A percentile compares a stretch with the other conserved stretches of the same genome.
phyloP scores from a whole-genome alignment of 2,888 invertebrate genomes.

The Malthinus seriepunctatus region DNA sequence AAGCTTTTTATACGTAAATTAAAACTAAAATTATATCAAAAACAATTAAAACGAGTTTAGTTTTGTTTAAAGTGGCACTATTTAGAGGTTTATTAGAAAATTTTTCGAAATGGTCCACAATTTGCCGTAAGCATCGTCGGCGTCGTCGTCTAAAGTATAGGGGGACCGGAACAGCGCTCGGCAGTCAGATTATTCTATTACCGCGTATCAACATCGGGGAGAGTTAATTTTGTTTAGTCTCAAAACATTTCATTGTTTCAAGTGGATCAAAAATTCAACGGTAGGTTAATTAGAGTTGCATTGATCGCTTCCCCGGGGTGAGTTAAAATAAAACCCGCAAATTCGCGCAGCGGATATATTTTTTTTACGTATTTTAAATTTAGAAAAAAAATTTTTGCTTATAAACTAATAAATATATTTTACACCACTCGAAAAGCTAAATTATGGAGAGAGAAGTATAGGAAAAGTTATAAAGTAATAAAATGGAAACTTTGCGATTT shows the following conservation, averaged over 20 bases:
- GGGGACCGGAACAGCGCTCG: conserved; percentile 34
- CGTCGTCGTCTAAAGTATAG: conserved; percentile 11
- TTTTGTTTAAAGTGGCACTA: too few species aligned
- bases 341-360: neutral
- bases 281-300: conserved; percentile 64
- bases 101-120: neutral
- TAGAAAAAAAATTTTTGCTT: too few species aligned
- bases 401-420: too few species aligned
- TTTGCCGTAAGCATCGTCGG: conserved; percentile 21
- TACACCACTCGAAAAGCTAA: too few species aligned
- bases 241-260: conserved; percentile 70
- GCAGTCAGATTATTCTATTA: conserved; percentile 72
- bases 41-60: neutral
- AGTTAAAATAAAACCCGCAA: conserved; percentile 12
- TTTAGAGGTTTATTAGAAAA: neutral
- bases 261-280: conserved; percentile 70
- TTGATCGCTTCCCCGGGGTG: conserved; percentile 54
- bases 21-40: neutral
- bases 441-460: neutral
- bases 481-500: conserved; percentile 43
- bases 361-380: neutral
- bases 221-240: conserved; percentile 68
- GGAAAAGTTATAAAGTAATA: conserved; percentile 33
- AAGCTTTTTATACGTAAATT: neutral
- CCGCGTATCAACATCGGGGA: conserved; percentile 67